These are phyloP conservation scores for Saccopteryx leptura DNA, from an alignment of 2,113 vertebrate genomes.

Conservation along the genomic window DNA sequence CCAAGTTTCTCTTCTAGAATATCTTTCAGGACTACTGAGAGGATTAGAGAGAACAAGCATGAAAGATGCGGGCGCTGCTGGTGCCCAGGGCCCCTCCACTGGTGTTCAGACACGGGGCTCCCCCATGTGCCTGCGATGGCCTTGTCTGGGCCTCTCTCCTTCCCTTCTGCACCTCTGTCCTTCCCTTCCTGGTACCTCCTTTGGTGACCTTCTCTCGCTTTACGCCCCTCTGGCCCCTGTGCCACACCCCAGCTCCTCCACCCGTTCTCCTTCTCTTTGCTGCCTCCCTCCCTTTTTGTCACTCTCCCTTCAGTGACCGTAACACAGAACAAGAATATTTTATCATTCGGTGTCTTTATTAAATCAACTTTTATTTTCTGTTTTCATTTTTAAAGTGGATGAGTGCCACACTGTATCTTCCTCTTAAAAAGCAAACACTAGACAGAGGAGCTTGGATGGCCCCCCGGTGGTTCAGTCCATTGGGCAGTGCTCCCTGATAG, in stretches of 20 bases:
- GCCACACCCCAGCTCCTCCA: neutral
- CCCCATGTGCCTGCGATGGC: rapidly evolving
- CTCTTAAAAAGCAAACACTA: slow-evolving; percentile 67
- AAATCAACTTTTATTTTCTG: slow-evolving; percentile 76
- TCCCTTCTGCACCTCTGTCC: neutral
- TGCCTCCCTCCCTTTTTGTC: neutral
- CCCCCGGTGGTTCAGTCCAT: neutral
- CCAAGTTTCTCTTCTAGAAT: neutral
- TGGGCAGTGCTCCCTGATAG: slow-evolving; percentile 16
- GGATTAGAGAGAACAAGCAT: neutral
- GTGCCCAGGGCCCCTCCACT: neutral
- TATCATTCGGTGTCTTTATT: slow-evolving; percentile 76
- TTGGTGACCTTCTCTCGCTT: neutral
- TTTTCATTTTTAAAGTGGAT: slow-evolving; percentile 75
- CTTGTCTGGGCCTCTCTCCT: neutral
- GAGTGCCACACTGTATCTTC: slow-evolving; percentile 62
- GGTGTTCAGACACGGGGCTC: neutral
- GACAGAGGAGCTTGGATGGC: neutral
- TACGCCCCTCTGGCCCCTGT: neutral
- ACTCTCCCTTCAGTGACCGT: slow-evolving; percentile 65
- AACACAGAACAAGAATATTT: slow-evolving; percentile 63
- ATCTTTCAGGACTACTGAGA: neutral
- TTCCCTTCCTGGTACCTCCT: neutral
- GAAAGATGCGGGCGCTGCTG: rapidly evolving
- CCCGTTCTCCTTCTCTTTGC: neutral